These are phyloP conservation scores for Lerema accius DNA, from an alignment of 1,140 invertebrate genomes.

Conservation along the genomic window DNA sequence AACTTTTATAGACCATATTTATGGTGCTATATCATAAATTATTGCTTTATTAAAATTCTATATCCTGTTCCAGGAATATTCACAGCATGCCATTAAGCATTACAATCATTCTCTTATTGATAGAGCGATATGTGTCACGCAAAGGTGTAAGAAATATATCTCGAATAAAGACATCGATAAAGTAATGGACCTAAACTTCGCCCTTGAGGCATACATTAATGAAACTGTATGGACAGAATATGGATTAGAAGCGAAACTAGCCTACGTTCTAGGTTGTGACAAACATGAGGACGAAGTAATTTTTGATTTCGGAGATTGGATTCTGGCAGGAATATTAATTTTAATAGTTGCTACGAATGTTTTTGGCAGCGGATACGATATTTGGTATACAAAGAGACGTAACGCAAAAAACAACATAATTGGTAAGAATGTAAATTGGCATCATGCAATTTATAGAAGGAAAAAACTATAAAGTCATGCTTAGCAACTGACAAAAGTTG, in stretches of 20 bases:
- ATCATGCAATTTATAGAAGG: no score
- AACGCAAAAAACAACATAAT: not conserved
- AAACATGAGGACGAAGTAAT: constrained; percentile 8
- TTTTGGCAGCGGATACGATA: constrained; percentile 38
- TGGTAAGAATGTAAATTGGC: not conserved
- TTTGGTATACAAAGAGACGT: not conserved
- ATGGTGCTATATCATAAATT: no score
- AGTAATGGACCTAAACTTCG: constrained; percentile 19
- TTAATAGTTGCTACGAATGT: constrained; percentile 24
- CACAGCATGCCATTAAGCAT: constrained; percentile 34
- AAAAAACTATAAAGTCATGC: no score
- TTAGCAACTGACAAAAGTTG: no score
- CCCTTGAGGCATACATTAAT: constrained; percentile 40
- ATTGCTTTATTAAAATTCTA: not conserved
- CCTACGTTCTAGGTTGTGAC: constrained; percentile 27
- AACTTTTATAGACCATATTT: no score
- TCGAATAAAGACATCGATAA: constrained; percentile 2
- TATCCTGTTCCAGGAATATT: constrained; percentile 40
- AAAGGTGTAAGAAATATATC: constrained; percentile 32
- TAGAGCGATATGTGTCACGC: constrained; percentile 37
- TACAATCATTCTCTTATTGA: constrained; percentile 37
- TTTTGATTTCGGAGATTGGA: constrained; percentile 31
- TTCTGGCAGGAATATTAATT: constrained; percentile 25
- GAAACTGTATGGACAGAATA: constrained; percentile 35
- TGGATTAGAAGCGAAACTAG: constrained; percentile 33